Base-by-base conservation (phyloP, 2,888 invertebrate genomes). In the Stenodema calcarata region DNA sequence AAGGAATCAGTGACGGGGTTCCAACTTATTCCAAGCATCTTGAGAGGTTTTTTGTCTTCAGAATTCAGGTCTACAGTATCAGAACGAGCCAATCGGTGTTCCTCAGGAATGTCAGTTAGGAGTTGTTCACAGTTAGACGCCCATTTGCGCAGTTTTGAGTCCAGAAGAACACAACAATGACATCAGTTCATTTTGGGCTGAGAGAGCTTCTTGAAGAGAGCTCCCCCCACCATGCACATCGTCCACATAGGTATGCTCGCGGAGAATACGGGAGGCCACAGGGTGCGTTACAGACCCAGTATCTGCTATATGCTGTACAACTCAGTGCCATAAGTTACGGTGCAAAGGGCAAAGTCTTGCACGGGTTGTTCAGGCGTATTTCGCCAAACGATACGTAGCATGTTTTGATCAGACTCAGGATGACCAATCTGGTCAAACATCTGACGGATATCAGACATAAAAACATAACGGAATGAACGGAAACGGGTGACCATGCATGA, bases 351-450 rank as follows among this genome's bases (percentile, higher is more conserved):
- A 23, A 41, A 79, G 6, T 79, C 79, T 41, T 79, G 27, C 7
- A 47, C 23, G 2, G 79, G 79, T 4, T 44, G 28, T 9, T 42
- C 42, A 23, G 79, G 82, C 6, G 47, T 6, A 9, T 27, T 4
- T 7, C 81, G 47, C 81, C 81, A 81, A 1, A 81, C 14, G n/a
- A 82, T 82, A 11, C 62, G n/a, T 1, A 79, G 50, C 11, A 79
- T 16, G 6, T 79, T 41, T n/a, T 41, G 18, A 42, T 79, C 44
- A n/a, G 6, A 1, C 11, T 7, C 11, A 47, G 50, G 35, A 16
- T 79, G 79, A 9, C 14, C 1, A 27, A 79, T 79, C 18, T 79
- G 79, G 6, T 47, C 47, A 47, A 79, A 44, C 79, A 79, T 79
- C 50, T 79, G 79, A 3, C 79, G 14, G 16, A 79, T 79, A 16